Evolutionary conservation across 2,888 invertebrate genomes (phyloP), one percentile per base, ranked within the genome.

Genomic region (Chromoteleia sp.): DNA sequence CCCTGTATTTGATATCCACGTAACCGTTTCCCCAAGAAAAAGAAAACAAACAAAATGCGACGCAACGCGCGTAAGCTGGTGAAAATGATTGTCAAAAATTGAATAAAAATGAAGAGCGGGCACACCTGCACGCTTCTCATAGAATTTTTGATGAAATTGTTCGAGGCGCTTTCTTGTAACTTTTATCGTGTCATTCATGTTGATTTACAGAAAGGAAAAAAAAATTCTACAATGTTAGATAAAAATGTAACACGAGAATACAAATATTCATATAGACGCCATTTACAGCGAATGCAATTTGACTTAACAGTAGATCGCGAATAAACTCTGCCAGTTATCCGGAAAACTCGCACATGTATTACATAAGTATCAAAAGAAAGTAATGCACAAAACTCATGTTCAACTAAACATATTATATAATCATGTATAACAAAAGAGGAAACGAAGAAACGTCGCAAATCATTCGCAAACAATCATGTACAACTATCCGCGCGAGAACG

Each of bases 1-100:
- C 88, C 89, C 89, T 89, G 89, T 89, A 84, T 88, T 85, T 85
- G 84, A 87, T 87, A 84, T 84, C 84, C 87, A 88, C 85, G 82
- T 85, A 89, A 87, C 85, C 77, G 71, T 67, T 48, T 48, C 21
- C 2, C 21, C 21, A 1, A 48, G n/a, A n/a, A n/a, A n/a, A n/a
- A n/a, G n/a, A n/a, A n/a, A n/a, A n/a, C n/a, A n/a, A n/a, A n/a
- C n/a, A n/a, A 5, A 48, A 12, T 21, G 2, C n/a, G 21, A 19
- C 8, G 8, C 7, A 43, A 17, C 7, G 7, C 3, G 19, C 10
- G 39, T 39, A 14, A 41, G 15, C 6, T 36, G 10, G 6, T 85
- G 81, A 73, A 79, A 76, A 84, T 84, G 79, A 12, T 29, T 30
- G 30, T 45, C 45, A 30, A 52, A 52, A 19, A 14, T 25, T n/a